Evolutionary conservation across 2,888 invertebrate species (phyloP).

Genomic region (Omphaloscelis lunosa): DNA sequence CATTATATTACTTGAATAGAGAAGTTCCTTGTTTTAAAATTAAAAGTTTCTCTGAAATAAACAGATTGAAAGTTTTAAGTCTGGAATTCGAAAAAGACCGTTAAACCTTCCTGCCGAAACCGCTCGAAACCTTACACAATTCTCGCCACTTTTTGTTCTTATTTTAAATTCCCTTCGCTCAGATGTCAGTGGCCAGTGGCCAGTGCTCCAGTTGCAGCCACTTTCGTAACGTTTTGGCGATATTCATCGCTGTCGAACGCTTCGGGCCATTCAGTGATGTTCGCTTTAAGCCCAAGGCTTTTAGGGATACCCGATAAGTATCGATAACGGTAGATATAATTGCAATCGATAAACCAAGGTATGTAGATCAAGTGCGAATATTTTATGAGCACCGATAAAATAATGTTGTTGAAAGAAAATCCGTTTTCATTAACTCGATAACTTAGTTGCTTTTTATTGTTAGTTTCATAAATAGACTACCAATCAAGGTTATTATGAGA

Average conservation of each 20-base stretch:
- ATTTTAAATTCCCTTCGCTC: constrained; percentile 67
- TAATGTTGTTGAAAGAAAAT: constrained; percentile 45
- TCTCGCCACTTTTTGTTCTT: constrained; percentile 67
- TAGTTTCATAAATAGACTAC: background rate
- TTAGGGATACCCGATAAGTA: constrained; percentile 63
- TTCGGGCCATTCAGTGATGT: constrained; percentile 53
- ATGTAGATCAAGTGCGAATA: constrained; percentile 62
- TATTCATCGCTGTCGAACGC: constrained; percentile 63
- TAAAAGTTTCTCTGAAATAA: background rate
- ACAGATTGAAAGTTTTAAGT: constrained; percentile 4
- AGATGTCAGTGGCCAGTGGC: constrained; percentile 67
- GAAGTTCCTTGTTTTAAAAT: background rate
- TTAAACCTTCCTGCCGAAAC: constrained; percentile 64
- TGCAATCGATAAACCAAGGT: constrained; percentile 52
- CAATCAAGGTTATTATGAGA: constrained; percentile 9
- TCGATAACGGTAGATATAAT: constrained; percentile 61
- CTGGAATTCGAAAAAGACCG: constrained; percentile 24
- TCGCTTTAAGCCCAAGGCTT: constrained; percentile 54
- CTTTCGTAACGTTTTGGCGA: constrained; percentile 73
- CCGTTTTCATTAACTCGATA: constrained; percentile 32
- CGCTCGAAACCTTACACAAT: constrained; percentile 70
- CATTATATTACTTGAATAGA: background rate
- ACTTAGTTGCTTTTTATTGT: background rate
- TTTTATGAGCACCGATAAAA: constrained; percentile 46
- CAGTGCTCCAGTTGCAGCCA: constrained; percentile 67